Evolutionary conservation across 2,797 vertebrate species (phyloP), one percentile per base, ranked within the genome.

Genomic region (Pogoniulus pusillus): DNA sequence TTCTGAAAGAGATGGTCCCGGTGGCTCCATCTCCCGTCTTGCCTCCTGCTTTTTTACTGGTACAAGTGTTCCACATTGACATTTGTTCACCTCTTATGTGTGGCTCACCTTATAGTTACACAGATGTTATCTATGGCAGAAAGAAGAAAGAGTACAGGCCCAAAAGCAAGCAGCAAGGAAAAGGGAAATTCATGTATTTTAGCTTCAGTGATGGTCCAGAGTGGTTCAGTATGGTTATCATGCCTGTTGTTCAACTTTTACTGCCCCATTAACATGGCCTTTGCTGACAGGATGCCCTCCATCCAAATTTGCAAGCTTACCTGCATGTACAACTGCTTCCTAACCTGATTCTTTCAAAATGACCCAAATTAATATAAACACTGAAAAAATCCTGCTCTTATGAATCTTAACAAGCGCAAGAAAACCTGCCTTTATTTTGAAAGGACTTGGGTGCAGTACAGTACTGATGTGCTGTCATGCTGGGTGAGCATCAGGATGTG

Each of bases 321-420:
- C 49, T 82, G 32, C 29, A 77, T 22, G 16, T 2, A 5, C 27
- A 45, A 2, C 77, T 85, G 27, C 45, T 82, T 22, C 34, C 37
- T 88, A 63, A 66, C 32, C 8, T 72, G 23, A 6, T 70, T 81
- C 55, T 88, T 91, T 82, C 68, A 82, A 53, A 79, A 53, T 82
- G 15, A 35, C 57, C 68, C 32, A 26, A 78, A 81, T 71, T 72
- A 68, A 29, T 34, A 55, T 9, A 71, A 91, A 39, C 6, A 26
- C 4, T 27, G 37, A 70, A 63, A 76, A 89, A 82, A 43, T 7
- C 49, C 18, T 64, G 1, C 16, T 82, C 20, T 55, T 84, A 17
- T 0, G 9, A 73, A 49, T 53, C 53, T 53, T 49, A 68, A n/a
- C 24, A 66, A 32, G 22, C 29, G 15, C 26, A 58, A 77, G 41